phyloP scores from a whole-genome alignment of 2,797 vertebrate genomes.

The Lithobates pipiens region DNA sequence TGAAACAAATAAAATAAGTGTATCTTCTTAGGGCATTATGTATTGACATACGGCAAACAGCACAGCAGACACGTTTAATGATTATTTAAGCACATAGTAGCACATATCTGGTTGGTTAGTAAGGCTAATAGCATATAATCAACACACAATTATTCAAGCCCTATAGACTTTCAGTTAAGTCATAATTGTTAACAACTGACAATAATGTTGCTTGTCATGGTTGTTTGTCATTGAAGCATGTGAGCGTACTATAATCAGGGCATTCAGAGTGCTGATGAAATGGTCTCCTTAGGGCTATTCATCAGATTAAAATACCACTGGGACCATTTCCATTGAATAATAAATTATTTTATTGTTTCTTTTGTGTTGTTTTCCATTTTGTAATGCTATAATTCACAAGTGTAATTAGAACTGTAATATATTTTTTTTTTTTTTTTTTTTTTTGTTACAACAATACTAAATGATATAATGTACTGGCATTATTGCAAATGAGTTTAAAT shows the following conservation, averaged over 20 bases:
- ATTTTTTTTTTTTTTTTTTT: too few species aligned
- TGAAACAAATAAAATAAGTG: too few species aligned
- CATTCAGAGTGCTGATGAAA: conserved; percentile 31
- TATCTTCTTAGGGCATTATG: too few species aligned
- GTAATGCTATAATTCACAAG: too few species aligned
- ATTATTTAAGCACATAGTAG: not conserved
- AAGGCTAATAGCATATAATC: not conserved
- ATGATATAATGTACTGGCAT: too few species aligned
- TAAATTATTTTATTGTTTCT: conserved; percentile 18
- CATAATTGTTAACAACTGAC: not conserved
- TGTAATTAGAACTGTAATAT: too few species aligned
- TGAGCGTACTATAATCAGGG: conserved; percentile 5
- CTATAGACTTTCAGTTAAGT: not conserved
- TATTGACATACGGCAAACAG: not conserved
- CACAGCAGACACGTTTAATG: not conserved
- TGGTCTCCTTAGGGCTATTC: conserved; percentile 37
- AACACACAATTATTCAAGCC: not conserved
- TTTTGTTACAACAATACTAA: too few species aligned
- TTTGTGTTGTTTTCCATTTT: not conserved
- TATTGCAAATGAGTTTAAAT: too few species aligned
- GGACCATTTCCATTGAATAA: conserved; percentile 18
- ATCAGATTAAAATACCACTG: conserved; percentile 13
- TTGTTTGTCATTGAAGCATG: not conserved
- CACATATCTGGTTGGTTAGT: not conserved
- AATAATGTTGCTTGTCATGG: not conserved